phyloP scores from a whole-genome alignment of 2,888 invertebrate species.

The Poecilus cupreus region DNA sequence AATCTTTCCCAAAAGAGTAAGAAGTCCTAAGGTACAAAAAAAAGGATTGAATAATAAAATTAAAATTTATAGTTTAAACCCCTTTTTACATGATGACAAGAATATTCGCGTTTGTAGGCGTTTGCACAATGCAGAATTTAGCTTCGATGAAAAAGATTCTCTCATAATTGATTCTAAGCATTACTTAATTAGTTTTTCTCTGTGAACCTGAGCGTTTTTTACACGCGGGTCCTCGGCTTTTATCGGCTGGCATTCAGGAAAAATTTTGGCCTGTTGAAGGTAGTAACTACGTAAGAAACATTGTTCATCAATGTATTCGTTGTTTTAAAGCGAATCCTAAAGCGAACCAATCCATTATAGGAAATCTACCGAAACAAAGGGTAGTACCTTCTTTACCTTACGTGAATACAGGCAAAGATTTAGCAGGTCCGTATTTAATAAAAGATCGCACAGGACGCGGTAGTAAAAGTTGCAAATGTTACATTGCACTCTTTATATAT shows the following conservation, averaged over 20 bases:
- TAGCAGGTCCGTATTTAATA: constrained; percentile 25
- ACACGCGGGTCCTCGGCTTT: constrained; percentile 62
- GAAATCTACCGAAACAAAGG: constrained; percentile 12
- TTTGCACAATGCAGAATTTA: neutral
- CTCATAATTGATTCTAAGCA: constrained; percentile 50
- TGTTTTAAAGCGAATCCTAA: too few species aligned
- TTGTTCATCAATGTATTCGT: too few species aligned
- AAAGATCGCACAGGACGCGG: constrained; percentile 48
- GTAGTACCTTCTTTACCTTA: constrained; percentile 2
- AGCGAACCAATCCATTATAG: constrained; percentile 19
- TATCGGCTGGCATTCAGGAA: constrained; percentile 61
- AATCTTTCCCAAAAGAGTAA: neutral
- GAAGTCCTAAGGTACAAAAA: neutral
- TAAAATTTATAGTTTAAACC: constrained; percentile 12
- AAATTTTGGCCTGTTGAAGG: too few species aligned
- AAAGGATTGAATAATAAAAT: neutral
- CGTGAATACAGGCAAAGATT: neutral
- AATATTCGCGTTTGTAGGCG: neutral
- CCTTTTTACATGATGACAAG: neutral
- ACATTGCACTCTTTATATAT: constrained; percentile 54
- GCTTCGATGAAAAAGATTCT: constrained; percentile 43
- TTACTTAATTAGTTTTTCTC: constrained; percentile 51
- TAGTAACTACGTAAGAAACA: too few species aligned
- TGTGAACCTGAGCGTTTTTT: constrained; percentile 57
- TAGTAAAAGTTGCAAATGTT: constrained; percentile 57